phyloP scores from a whole-genome alignment of 2,113 vertebrate species.

The Sula dactylatra region DNA sequence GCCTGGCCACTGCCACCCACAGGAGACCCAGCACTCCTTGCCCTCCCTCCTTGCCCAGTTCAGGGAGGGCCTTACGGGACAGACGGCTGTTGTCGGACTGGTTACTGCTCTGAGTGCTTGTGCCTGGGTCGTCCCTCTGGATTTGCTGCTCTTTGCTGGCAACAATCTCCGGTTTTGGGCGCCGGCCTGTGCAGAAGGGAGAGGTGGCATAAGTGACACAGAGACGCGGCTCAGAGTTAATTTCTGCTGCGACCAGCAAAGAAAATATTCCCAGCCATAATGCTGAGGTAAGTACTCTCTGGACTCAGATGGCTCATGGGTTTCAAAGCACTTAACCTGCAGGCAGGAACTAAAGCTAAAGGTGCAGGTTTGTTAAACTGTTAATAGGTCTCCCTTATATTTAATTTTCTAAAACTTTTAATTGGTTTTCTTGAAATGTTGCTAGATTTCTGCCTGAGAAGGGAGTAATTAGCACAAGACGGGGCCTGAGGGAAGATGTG shows the following conservation, averaged over 20 bases:
- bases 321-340: not conserved
- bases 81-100: slow-evolving; percentile 75
- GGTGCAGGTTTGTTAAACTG: not conserved
- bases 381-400: not conserved
- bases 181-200: slow-evolving; percentile 67
- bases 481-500: not conserved
- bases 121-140: slow-evolving; percentile 78
- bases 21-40: not conserved
- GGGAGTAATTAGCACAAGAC: not conserved
- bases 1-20: not conserved
- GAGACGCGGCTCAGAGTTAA: not conserved
- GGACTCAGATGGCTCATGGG: not conserved
- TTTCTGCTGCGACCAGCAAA: not conserved
- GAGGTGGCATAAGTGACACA: not conserved
- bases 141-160: slow-evolving; percentile 80
- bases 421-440: not conserved
- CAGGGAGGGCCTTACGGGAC: slow-evolving; percentile 72
- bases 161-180: slow-evolving; percentile 79
- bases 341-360: not conserved
- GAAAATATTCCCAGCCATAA: not conserved
- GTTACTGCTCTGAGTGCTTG: slow-evolving; percentile 73
- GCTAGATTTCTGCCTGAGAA: not conserved
- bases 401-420: slow-evolving; percentile 1
- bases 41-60: not conserved
- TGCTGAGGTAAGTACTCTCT: not conserved